Conservation (phyloP, 2,888 invertebrate genomes). For the Congeria kusceri region DNA sequence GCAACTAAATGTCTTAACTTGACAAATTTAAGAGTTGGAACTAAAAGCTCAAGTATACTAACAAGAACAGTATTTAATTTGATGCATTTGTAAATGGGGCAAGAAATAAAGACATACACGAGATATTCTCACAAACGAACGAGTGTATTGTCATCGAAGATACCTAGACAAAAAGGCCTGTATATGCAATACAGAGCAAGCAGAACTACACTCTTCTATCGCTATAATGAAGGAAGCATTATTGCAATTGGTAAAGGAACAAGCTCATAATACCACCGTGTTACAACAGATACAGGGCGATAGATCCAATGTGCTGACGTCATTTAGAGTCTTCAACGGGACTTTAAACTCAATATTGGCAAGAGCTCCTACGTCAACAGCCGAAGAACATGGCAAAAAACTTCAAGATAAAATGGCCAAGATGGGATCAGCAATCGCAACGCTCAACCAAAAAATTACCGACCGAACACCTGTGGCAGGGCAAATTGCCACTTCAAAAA, state of each 20-base stretch:
- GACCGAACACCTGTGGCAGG: neutral
- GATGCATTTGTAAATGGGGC: constrained; percentile 1
- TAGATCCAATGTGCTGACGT: neutral
- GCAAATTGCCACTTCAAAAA: too few relatives aligned
- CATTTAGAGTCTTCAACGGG: neutral
- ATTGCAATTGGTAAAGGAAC: too few relatives aligned
- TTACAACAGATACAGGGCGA: neutral
- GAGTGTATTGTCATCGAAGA: neutral
- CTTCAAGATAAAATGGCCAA: neutral
- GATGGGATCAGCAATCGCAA: neutral
- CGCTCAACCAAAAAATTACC: neutral
- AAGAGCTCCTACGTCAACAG: neutral
- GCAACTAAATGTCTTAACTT: too few relatives aligned
- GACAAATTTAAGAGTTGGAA: too few relatives aligned
- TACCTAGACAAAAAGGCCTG: too few relatives aligned
- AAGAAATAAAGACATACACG: neutral
- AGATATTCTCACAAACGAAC: neutral
- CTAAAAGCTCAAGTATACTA: too few relatives aligned
- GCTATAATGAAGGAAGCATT: too few relatives aligned
- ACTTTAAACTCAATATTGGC: neutral
- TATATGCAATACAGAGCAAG: too few relatives aligned
- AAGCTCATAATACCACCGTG: too few relatives aligned
- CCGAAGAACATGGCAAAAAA: too few relatives aligned
- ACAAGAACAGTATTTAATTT: too few relatives aligned
- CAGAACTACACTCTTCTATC: too few relatives aligned